These are phyloP conservation scores for Mastomys natalensis DNA, from an alignment of 2,113 vertebrate species.

Conservation along the genomic window DNA sequence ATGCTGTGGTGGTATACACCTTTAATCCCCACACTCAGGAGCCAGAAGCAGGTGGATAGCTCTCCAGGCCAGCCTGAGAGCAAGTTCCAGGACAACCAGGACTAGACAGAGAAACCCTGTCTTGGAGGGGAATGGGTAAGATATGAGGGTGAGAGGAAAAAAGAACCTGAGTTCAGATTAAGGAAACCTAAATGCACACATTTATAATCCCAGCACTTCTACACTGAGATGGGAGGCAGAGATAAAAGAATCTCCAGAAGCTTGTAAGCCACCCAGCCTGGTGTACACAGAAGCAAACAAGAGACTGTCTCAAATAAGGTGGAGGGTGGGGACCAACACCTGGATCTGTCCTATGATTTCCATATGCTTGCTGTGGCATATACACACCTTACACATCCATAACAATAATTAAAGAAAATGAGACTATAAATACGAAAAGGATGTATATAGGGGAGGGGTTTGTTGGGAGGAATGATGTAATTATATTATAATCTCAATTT, in stretches of 20 bases:
- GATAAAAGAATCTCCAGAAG: background rate
- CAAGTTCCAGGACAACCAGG: background rate
- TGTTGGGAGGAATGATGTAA: background rate
- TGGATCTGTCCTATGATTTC: background rate
- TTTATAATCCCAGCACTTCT: background rate
- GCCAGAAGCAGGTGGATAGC: background rate
- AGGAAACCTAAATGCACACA: background rate
- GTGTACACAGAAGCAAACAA: background rate
- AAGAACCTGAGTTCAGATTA: background rate
- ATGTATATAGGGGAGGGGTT: too few relatives aligned
- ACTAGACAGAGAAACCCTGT: background rate
- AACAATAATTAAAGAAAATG: background rate
- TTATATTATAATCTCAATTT: background rate
- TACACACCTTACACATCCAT: background rate
- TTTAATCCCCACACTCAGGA: background rate
- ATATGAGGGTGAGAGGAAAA: accelerated
- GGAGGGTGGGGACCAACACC: background rate
- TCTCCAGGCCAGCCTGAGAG: background rate
- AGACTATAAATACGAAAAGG: too few relatives aligned
- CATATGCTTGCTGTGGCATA: background rate
- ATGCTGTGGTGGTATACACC: background rate
- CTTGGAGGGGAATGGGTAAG: too few relatives aligned
- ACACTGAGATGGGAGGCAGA: background rate
- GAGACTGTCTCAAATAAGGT: background rate
- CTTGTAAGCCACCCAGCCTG: background rate